These are phyloP conservation scores for Cochlearius cochlearius DNA, from an alignment of 2,113 vertebrate genomes.

Conservation along the genomic window DNA sequence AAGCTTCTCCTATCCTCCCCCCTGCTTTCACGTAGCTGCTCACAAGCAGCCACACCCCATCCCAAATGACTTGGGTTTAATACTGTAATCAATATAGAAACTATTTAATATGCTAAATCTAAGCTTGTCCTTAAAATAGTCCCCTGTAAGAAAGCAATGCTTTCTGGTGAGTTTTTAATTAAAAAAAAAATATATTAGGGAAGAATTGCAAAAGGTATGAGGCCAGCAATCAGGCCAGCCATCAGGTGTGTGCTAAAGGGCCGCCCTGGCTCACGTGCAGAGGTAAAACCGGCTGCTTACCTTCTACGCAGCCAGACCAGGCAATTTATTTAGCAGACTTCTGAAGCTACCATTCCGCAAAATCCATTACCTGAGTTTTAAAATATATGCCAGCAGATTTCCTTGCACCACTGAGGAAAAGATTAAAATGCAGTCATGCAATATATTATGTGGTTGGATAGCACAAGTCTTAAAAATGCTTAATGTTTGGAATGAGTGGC, in stretches of 20 bases:
- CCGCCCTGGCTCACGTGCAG: neutral
- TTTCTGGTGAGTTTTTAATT: neutral
- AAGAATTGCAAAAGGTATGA: neutral
- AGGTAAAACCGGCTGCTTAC: neutral
- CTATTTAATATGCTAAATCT: neutral
- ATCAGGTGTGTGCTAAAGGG: constrained; percentile 15
- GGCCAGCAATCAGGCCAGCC: neutral
- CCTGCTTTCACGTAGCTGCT: rapidly evolving
- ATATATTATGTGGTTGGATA: neutral
- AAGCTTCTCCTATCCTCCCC: neutral
- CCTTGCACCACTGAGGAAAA: neutral
- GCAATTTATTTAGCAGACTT: neutral
- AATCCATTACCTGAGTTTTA: neutral
- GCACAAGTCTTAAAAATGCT: neutral
- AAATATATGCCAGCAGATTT: neutral
- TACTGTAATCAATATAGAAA: neutral
- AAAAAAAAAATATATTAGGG: neutral
- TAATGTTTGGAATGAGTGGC: neutral
- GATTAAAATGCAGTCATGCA: neutral
- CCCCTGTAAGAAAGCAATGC: neutral
- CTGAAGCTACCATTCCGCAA: neutral
- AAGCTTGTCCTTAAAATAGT: neutral
- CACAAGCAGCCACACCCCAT: neutral
- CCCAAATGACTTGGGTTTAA: neutral
- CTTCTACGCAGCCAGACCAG: neutral